Conservation (phyloP, 1,140 invertebrate species). For the Drosophila insularis region DNA sequence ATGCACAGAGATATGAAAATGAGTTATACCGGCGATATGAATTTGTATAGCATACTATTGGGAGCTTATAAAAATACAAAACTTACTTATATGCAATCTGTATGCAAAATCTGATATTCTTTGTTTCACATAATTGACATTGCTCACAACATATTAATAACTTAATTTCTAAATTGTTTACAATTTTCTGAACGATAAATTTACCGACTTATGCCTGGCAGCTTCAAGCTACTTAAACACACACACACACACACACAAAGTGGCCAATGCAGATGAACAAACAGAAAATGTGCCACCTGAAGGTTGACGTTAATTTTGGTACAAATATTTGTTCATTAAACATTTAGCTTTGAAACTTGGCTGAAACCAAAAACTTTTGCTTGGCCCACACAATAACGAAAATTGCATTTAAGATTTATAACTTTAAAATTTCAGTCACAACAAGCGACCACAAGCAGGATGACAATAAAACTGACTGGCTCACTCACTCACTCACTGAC, state of each 20-base stretch:
- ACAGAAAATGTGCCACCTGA: slow-evolving; percentile 1
- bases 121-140: slow-evolving; percentile 6
- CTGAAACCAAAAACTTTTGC: slow-evolving; percentile 40
- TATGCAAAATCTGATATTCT: not conserved
- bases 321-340: slow-evolving; percentile 60
- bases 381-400: slow-evolving; percentile 44
- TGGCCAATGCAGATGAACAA: not conserved
- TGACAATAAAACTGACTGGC: slow-evolving; percentile 2
- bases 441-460: not conserved
- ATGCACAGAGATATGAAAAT: no score
- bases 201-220: not conserved
- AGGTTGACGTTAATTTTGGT: slow-evolving; percentile 37
- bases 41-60: not conserved
- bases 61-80: not conserved
- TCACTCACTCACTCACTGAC: not conserved
- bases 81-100: no score
- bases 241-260: not conserved
- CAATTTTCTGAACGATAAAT: slow-evolving; percentile 4
- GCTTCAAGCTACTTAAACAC: not conserved
- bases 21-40: not conserved
- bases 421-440: slow-evolving; percentile 31
- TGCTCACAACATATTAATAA: slow-evolving; percentile 5
- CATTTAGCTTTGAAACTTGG: slow-evolving; percentile 32
- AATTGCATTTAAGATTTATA: slow-evolving; percentile 76
- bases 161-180: slow-evolving; percentile 6